Conservation (phyloP, 2,888 invertebrate genomes). For the Cremastinae sp. region DNA sequence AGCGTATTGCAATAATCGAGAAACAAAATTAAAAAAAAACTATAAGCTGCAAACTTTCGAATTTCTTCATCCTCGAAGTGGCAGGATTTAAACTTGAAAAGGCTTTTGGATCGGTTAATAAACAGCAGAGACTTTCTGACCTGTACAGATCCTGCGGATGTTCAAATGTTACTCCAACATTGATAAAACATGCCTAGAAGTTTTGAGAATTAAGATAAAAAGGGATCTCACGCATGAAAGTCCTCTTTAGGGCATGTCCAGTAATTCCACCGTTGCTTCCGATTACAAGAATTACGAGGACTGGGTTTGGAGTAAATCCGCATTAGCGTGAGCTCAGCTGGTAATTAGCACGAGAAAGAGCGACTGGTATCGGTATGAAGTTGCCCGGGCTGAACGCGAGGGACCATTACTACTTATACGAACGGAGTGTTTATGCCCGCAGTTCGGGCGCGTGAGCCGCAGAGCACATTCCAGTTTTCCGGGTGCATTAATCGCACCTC, state of each 20-base stretch:
- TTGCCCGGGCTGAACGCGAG: constrained; percentile 25
- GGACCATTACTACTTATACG: constrained; percentile 39
- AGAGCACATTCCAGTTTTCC: constrained; percentile 69
- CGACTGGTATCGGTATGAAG: background rate
- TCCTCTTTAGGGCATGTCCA: background rate
- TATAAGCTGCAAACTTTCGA: too few species aligned
- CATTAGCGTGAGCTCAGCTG: constrained; percentile 18
- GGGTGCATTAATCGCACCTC: constrained; percentile 66
- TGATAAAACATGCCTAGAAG: too few species aligned
- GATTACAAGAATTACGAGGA: constrained; percentile 11
- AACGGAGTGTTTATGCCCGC: constrained; percentile 33
- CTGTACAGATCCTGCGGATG: too few species aligned
- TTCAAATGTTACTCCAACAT: too few species aligned
- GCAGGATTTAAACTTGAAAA: too few species aligned
- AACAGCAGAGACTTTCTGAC: background rate
- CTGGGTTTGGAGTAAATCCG: constrained; percentile 11
- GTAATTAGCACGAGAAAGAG: constrained; percentile 34
- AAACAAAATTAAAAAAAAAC: too few species aligned
- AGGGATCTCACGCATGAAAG: background rate
- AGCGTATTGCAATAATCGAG: too few species aligned
- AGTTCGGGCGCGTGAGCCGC: constrained; percentile 41
- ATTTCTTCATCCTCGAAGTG: background rate
- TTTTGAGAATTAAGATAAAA: too few species aligned
- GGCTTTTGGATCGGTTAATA: background rate
- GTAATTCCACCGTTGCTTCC: background rate